Percentiles rank a stretch among this genome's conserved stretches.
Evolutionary conservation across 2,113 vertebrate genomes (phyloP).

Genomic region (Sisor rabdophorus): DNA sequence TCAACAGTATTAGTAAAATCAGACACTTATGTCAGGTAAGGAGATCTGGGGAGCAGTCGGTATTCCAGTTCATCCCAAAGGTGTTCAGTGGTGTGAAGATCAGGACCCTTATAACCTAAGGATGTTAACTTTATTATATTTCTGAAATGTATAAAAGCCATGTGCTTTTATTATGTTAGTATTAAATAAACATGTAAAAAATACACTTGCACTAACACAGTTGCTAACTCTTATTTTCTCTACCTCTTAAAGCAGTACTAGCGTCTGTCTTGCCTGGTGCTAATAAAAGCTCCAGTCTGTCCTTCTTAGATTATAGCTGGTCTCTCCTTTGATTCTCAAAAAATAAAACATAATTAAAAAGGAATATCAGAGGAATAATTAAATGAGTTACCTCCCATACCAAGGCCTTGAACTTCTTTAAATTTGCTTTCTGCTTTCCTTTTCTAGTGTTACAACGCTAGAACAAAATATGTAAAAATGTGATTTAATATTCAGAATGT

Average conservation of each 20-base stretch:
- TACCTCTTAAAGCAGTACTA: conserved; percentile 40
- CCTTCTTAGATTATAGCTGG: conserved; percentile 42
- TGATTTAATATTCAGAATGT: conserved; percentile 74
- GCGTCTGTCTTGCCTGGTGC: conserved; percentile 16
- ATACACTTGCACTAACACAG: too few relatives aligned
- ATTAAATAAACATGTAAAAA: too few relatives aligned
- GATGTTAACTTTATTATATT: too few relatives aligned
- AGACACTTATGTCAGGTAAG: too few relatives aligned
- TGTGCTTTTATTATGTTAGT: too few relatives aligned
- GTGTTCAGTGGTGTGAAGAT: too few relatives aligned
- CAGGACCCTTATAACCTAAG: too few relatives aligned
- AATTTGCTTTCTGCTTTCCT: conserved; percentile 55
- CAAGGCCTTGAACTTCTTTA: conserved; percentile 63
- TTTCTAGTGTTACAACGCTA: conserved; percentile 57
- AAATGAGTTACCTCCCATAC: conserved; percentile 57
- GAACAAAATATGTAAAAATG: conserved; percentile 61
- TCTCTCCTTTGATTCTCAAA: conserved; percentile 45
- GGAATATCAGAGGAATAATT: conserved; percentile 62
- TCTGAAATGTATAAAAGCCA: too few relatives aligned
- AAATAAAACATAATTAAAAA: conserved; percentile 64
- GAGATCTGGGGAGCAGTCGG: too few relatives aligned
- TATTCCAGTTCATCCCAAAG: too few relatives aligned
- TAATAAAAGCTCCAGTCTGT: conserved; percentile 46
- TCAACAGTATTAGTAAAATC: too few relatives aligned
- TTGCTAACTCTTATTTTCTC: not conserved